These are phyloP conservation scores for Xenops minutus DNA, from an alignment of 2,797 vertebrate species.

Conservation along the genomic window DNA sequence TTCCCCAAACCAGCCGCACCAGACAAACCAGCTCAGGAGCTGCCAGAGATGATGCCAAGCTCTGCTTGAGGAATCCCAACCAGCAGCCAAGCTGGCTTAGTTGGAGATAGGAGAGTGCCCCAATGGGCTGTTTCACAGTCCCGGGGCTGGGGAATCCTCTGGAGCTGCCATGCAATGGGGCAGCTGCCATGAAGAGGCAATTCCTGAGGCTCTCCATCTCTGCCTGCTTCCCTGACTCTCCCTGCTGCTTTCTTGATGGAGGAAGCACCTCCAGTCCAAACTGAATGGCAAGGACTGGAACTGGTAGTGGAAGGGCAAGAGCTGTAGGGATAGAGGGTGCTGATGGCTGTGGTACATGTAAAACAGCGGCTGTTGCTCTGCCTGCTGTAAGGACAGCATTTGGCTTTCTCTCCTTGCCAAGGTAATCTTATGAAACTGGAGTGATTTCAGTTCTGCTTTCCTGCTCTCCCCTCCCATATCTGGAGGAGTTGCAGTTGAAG, in stretches of 20 bases:
- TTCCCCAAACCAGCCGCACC: background rate
- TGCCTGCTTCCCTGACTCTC: background rate
- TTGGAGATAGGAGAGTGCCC: background rate
- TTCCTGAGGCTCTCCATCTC: background rate
- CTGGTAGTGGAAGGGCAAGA: background rate
- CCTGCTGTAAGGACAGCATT: background rate
- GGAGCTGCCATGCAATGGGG: background rate
- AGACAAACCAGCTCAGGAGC: constrained; percentile 45
- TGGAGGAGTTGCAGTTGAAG: constrained; percentile 41
- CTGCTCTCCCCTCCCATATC: constrained; percentile 12
- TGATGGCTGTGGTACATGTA: background rate
- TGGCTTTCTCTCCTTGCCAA: background rate
- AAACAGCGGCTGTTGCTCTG: background rate
- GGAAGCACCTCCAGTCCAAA: background rate
- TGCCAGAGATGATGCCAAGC: constrained; percentile 35
- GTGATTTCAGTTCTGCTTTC: constrained; percentile 23
- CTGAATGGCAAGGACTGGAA: background rate
- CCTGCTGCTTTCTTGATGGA: background rate
- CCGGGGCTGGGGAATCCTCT: background rate
- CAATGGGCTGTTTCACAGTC: background rate
- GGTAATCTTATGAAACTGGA: constrained; percentile 1
- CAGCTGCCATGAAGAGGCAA: background rate
- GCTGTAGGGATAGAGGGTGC: background rate
- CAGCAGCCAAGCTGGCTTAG: background rate
- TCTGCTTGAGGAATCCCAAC: constrained; percentile 26